phyloP scores from a whole-genome alignment of 1,140 invertebrate species.

The Armadillidium nasatum region DNA sequence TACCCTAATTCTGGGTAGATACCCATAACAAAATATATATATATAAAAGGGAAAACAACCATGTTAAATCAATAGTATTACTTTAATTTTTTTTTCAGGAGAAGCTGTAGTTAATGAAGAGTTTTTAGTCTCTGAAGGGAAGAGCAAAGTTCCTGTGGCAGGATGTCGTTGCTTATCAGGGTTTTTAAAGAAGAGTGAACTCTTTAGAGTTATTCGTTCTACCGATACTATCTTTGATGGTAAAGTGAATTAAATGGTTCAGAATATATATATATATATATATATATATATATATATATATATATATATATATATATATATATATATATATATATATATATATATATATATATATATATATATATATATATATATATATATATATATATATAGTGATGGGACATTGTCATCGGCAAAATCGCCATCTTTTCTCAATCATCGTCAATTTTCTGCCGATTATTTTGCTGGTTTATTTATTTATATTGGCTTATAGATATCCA shows the following conservation, averaged over 20 bases:
- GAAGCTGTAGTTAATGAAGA: slow-evolving; percentile 79
- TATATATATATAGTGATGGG: background rate
- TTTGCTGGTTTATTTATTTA: too few species aligned
- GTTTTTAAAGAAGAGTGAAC: slow-evolving; percentile 61
- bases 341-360: background rate
- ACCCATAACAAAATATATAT: background rate
- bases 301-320: background rate
- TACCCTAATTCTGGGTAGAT: background rate
- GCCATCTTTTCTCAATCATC: too few species aligned
- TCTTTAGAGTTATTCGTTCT: slow-evolving; percentile 67
- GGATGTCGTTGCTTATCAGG: slow-evolving; percentile 82
- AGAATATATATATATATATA: background rate
- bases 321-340: background rate
- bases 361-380: background rate
- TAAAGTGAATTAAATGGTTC: slow-evolving; percentile 48
- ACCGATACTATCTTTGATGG: slow-evolving; percentile 68
- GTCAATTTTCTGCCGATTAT: too few species aligned
- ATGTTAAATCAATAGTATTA: background rate
- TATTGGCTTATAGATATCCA: too few species aligned
- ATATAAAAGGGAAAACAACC: too few species aligned
- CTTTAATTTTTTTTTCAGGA: slow-evolving; percentile 54
- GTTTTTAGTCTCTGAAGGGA: slow-evolving; percentile 75
- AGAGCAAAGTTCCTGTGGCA: slow-evolving; percentile 76
- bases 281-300: background rate
- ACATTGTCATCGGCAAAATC: too few species aligned